phyloP scores from a whole-genome alignment of 2,113 vertebrate genomes.

The Melanotaenia duboulayi region DNA sequence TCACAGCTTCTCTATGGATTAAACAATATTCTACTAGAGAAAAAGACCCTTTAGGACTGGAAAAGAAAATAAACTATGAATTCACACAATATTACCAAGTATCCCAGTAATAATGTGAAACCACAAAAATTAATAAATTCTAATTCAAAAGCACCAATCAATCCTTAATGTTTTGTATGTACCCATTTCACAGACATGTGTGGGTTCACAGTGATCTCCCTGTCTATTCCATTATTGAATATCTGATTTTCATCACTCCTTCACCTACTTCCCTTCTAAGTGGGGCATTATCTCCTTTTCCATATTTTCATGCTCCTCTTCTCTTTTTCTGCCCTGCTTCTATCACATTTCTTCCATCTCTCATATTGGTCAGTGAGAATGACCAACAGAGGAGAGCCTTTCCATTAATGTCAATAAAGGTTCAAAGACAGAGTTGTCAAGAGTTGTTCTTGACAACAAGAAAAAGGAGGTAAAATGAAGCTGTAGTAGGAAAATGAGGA shows the following conservation, averaged over 20 bases:
- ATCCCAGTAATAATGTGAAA: not conserved
- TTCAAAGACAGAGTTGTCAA: slow-evolving; percentile 38
- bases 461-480: slow-evolving; percentile 15
- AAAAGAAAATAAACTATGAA: slow-evolving; percentile 36
- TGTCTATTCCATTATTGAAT: not conserved
- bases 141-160: not conserved
- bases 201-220: not conserved
- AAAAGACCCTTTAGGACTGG: slow-evolving; percentile 23
- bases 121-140: not conserved
- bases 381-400: slow-evolving; percentile 63
- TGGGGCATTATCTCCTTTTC: slow-evolving; percentile 53
- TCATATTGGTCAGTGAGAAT: slow-evolving; percentile 11
- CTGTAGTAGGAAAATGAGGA: slow-evolving; percentile 68
- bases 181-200: slow-evolving; percentile 15
- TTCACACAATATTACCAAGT: slow-evolving; percentile 12
- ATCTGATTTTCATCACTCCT: slow-evolving; percentile 5
- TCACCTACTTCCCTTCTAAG: slow-evolving; percentile 42
- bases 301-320: slow-evolving; percentile 27
- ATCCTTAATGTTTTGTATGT: not conserved
- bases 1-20: slow-evolving; percentile 3
- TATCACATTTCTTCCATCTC: slow-evolving; percentile 35
- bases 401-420: slow-evolving; percentile 71
- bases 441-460: slow-evolving; percentile 40
- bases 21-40: slow-evolving; percentile 59
- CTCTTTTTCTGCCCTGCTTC: slow-evolving; percentile 49